These are phyloP conservation scores for Tiaroga cobitis DNA, from an alignment of 2,797 vertebrate species.

Conservation along the genomic window DNA sequence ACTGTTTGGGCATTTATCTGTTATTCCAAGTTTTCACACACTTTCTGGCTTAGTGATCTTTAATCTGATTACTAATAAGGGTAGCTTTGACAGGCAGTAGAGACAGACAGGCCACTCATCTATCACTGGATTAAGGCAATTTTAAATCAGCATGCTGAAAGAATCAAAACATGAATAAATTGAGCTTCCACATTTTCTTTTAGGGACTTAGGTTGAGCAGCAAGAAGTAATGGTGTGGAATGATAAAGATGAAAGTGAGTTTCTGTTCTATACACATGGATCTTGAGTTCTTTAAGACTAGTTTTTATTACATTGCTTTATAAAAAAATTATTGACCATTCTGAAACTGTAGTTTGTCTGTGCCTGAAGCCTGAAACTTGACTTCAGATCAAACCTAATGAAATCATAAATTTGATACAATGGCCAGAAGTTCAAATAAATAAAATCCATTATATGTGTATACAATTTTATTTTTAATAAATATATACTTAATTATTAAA, in stretches of 20 bases:
- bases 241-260: background rate
- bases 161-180: background rate
- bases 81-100: background rate
- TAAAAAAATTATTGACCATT: background rate
- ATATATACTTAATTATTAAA: background rate
- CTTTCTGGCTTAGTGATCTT: background rate
- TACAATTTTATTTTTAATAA: background rate
- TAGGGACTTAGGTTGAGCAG: background rate
- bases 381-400: background rate
- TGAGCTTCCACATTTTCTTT: background rate
- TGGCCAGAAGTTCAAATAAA: too few relatives aligned
- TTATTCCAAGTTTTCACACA: too few relatives aligned
- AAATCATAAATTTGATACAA: too few relatives aligned
- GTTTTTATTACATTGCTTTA: background rate
- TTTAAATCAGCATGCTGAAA: background rate
- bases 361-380: background rate
- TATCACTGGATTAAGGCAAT: background rate
- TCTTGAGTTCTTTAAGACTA: too few relatives aligned
- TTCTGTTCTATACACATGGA: background rate
- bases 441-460: too few relatives aligned
- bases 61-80: conserved; percentile 20
- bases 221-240: background rate
- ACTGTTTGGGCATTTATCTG: too few relatives aligned
- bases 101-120: conserved; percentile 12
- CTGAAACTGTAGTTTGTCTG: background rate